Base-by-base conservation (phyloP, 2,113 vertebrate genomes). In the Fregata magnificens region DNA sequence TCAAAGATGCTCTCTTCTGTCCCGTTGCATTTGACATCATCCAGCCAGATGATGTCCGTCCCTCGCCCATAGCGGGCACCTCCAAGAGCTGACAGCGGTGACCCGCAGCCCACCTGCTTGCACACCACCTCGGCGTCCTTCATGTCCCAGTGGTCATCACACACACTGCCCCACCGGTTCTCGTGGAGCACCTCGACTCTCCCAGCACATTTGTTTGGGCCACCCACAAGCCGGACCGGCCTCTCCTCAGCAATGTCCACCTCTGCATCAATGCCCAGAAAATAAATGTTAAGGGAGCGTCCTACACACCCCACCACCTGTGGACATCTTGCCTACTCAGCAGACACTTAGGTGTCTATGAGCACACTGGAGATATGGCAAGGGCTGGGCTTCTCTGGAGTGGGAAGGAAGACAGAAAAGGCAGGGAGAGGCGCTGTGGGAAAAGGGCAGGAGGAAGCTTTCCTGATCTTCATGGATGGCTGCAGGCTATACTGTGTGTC, bases 81-180 rank as follows among this genome's bases (percentile, higher is more conserved):
- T 44, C 86, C 91, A 21, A 53, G 31, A 12, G 91, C 91, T 0
- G 53, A 79, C 40, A 93, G 59, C 0, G 91, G 86, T 8, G 86
- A 66, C 36, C 93, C 93, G 0, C 93, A 94, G 83, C 93, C 93
- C 78, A 88, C 66, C 36, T 94, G 59, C 47, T 38, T 87, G 79
- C 93, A 94, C 32, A 94, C 78, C 66, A 91, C 93, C 52, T 42
- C 15, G 32, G 94, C 94, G 2, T 93, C 94, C 56, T 5, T 34
- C 91, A 93, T 31, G 74, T 95, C 91, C 94, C 94, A 95, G 34
- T 45, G 6, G 56, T 95, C 91, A 0, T 95, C 91, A 28, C 94
- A 94, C 42, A 95, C 74, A 3, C 36, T 93, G 3, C 94, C 94
- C 94, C 91, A 95, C 3, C 25, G 79, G 66, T 79, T n/a, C 45